These are phyloP conservation scores for Lathronympha strigana DNA, from an alignment of 2,888 invertebrate species.

Conservation along the genomic window DNA sequence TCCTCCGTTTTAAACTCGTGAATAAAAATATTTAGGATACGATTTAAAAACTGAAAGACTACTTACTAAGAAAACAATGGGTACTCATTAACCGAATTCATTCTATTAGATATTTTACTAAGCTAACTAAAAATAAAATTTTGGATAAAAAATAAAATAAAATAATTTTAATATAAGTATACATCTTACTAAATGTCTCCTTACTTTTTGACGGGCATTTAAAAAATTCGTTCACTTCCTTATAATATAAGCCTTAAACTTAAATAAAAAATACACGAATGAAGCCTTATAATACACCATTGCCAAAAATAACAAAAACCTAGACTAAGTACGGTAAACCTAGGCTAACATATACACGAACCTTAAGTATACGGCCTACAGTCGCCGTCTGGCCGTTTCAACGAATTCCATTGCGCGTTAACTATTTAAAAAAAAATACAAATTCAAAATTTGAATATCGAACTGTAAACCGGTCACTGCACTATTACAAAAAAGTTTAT, in stretches of 20 bases:
- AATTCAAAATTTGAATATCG: constrained; percentile 48
- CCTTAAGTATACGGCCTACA: constrained; percentile 53
- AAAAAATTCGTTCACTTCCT: too few relatives aligned
- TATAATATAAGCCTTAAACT: background rate
- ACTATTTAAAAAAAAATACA: constrained; percentile 49
- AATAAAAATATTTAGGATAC: too few relatives aligned
- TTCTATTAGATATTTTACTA: too few relatives aligned
- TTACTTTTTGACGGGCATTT: background rate
- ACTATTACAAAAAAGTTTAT: constrained; percentile 69
- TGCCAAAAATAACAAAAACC: background rate
- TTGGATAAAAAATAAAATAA: too few relatives aligned
- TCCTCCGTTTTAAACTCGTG: too few relatives aligned
- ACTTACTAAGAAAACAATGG: too few relatives aligned
- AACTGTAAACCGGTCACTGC: constrained; percentile 55
- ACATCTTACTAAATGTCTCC: too few relatives aligned
- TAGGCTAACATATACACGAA: constrained; percentile 46
- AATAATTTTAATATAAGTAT: too few relatives aligned
- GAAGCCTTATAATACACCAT: background rate
- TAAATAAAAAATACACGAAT: background rate
- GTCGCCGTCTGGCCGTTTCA: constrained; percentile 52
- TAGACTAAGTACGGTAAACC: constrained; percentile 22
- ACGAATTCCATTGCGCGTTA: constrained; percentile 58
- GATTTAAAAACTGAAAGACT: too few relatives aligned
- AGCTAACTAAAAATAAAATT: too few relatives aligned
- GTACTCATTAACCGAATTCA: too few relatives aligned